These are phyloP conservation scores for Fulica atra DNA, from an alignment of 2,113 vertebrate species.

Conservation along the genomic window DNA sequence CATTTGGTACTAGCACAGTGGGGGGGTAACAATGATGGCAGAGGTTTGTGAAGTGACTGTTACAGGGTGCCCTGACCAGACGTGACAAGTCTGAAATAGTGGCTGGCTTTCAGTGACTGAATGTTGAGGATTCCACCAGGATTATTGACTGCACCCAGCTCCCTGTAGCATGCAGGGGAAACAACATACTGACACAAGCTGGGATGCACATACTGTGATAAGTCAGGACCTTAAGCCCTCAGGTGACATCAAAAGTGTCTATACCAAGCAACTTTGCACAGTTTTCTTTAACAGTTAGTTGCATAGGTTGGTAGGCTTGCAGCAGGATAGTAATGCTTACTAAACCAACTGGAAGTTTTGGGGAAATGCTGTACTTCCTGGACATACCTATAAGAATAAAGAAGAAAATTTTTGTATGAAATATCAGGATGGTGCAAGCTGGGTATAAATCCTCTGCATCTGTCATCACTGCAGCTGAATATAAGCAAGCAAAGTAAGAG, in stretches of 20 bases:
- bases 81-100: neutral
- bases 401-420: neutral
- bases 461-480: neutral
- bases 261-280: neutral
- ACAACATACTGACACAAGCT: neutral
- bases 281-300: neutral
- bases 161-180: neutral
- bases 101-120: neutral
- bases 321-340: neutral
- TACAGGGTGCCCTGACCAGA: neutral
- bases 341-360: neutral
- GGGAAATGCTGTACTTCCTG: neutral
- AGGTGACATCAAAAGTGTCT: neutral
- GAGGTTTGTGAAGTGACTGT: neutral
- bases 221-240: neutral
- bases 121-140: neutral
- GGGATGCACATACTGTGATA: fast-evolving
- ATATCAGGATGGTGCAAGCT: neutral
- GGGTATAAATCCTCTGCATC: neutral
- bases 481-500: neutral
- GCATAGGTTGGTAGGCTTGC: neutral
- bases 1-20: neutral
- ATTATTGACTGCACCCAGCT: neutral
- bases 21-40: neutral
- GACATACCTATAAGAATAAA: neutral